Base-by-base conservation (phyloP, 2,113 vertebrate genomes). In the Ctenodactylus gundi region DNA sequence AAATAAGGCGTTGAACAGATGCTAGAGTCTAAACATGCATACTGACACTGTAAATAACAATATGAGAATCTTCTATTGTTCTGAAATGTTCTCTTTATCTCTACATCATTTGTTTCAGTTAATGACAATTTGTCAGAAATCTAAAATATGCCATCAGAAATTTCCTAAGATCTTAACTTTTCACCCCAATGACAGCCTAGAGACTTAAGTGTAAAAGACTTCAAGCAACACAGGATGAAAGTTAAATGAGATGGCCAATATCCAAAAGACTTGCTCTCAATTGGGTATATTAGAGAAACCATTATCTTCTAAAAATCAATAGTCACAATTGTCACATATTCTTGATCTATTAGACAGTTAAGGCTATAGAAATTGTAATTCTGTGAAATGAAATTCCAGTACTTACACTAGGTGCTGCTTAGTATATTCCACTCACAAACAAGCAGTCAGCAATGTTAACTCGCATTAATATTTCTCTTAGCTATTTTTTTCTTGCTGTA, bases 61-160 rank as follows among this genome's bases (percentile, higher is more conserved):
- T n/a, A n/a, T n/a, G n/a, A n/a, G n/a, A n/a, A n/a, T n/a, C n/a
- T n/a, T n/a, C n/a, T n/a, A n/a, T n/a, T n/a, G n/a, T n/a, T n/a
- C n/a, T n/a, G n/a, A n/a, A n/a, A n/a, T n/a, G n/a, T n/a, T n/a
- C n/a, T n/a, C n/a, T n/a, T n/a, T n/a, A n/a, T n/a, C n/a, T n/a
- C 91, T 86, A 44, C 2, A 82, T 73, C 23, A 78, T 82, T 77
- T 90, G 85, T 81, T 88, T 96, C 39, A 75, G 27, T 80, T 93
- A 95, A 95, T 55, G 91, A 80, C 17, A 73, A 78, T 90, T 91
- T 94, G 20, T 88, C 75, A 95, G n/a, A 81, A 95, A 82, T 87
- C 41, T 88, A 97, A 94, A 88, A 0, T 34, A 73, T 1, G 90
- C 18, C 10, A 94, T 0, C 10, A 86, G 75, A 95, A 67, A 81